A percentile compares a stretch with the other conserved stretches of the same genome.
Conservation (phyloP, 2,797 vertebrate genomes). For the Taeniopygia guttata region DNA sequence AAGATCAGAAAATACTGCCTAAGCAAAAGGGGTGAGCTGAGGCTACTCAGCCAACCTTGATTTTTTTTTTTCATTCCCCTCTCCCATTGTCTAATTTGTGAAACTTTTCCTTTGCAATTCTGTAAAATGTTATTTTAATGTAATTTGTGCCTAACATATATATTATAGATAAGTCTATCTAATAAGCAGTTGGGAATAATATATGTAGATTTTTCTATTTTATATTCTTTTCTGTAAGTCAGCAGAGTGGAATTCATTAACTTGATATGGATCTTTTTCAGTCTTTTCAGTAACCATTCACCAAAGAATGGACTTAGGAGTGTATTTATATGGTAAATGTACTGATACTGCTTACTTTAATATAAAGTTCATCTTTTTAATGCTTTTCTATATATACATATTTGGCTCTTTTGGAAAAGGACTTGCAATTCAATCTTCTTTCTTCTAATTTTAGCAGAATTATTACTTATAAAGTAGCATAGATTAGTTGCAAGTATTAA, state of each 20-base stretch:
- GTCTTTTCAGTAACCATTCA: constrained; percentile 54
- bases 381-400: constrained; percentile 15
- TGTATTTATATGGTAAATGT: constrained; percentile 60
- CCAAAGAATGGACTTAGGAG: constrained; percentile 38
- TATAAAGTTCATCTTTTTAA: constrained; percentile 34
- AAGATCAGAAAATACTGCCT: not conserved
- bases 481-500: not conserved
- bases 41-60: not conserved
- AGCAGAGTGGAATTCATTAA: constrained; percentile 69
- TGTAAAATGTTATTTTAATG: constrained; percentile 18
- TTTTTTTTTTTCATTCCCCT: not conserved
- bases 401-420: not conserved
- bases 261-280: constrained; percentile 63
- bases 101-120: constrained; percentile 21
- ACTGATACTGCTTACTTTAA: constrained; percentile 54
- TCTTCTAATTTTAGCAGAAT: constrained; percentile 39
- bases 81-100: not conserved
- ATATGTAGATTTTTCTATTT: constrained; percentile 57
- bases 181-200: constrained; percentile 53
- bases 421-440: constrained; percentile 32
- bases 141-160: constrained; percentile 43
- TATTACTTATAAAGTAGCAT: not conserved
- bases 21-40: not conserved
- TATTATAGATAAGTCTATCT: constrained; percentile 44
- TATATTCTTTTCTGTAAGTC: constrained; percentile 55